A percentile compares a stretch with the other conserved stretches of the same genome.
Evolutionary conservation across 2,113 vertebrate species (phyloP).

Genomic region (Todiramphus saurophagus): DNA sequence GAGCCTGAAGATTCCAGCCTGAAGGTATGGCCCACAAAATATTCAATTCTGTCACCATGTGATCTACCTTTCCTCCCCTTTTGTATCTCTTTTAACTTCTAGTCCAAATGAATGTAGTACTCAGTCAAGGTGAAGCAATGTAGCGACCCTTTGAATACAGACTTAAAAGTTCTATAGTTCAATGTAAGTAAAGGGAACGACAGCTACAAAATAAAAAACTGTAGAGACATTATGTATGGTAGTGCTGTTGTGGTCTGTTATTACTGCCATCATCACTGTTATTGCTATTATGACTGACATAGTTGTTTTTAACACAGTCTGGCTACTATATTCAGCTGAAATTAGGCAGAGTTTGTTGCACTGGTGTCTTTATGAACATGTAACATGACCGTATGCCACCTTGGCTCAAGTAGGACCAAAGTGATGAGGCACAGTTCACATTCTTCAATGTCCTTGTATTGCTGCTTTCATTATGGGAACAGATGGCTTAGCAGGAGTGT

Average conservation of each 20-base stretch:
- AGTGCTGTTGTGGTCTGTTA: background rate
- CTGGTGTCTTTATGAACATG: background rate
- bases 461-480: background rate
- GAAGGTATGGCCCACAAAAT: background rate
- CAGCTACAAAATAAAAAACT: background rate
- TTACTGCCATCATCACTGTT: background rate
- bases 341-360: background rate
- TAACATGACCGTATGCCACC: background rate
- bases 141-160: background rate
- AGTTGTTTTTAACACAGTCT: background rate
- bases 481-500: conserved; percentile 33
- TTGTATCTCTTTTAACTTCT: background rate
- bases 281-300: background rate
- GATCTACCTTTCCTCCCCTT: background rate
- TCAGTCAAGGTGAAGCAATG: background rate
- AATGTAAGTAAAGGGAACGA: background rate
- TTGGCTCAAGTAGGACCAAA: background rate
- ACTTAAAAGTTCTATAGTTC: background rate
- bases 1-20: background rate
- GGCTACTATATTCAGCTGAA: background rate
- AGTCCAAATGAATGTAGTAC: background rate
- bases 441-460: background rate
- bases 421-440: background rate
- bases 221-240: background rate
- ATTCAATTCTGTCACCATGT: background rate